These are phyloP conservation scores for Oncopodura yosiiana DNA, from an alignment of 1,140 invertebrate species.

Conservation along the genomic window DNA sequence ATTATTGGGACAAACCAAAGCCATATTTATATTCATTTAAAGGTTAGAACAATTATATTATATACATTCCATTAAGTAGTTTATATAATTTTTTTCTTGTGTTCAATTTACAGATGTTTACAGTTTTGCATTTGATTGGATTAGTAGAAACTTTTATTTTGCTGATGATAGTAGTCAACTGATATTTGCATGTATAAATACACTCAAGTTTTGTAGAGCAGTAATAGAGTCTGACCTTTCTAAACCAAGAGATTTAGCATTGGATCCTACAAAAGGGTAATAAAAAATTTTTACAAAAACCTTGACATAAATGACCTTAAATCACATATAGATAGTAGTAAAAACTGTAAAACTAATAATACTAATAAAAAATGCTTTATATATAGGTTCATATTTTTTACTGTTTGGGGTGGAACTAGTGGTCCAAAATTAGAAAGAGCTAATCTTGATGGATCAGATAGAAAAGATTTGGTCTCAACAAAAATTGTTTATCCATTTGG, in stretches of 20 bases:
- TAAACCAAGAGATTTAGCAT: constrained; percentile 63
- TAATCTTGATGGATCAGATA: constrained; percentile 49
- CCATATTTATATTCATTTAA: constrained; percentile 49
- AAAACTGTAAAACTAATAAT: constrained; percentile 2
- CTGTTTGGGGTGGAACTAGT: constrained; percentile 55
- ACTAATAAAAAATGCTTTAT: constrained; percentile 9
- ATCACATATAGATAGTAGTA: background rate
- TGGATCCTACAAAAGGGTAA: constrained; percentile 68
- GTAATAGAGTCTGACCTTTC: constrained; percentile 59
- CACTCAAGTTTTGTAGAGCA: constrained; percentile 54
- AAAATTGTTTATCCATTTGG: constrained; percentile 65
- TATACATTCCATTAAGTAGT: background rate
- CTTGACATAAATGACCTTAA: background rate
- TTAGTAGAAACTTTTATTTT: constrained; percentile 75
- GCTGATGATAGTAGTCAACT: constrained; percentile 61
- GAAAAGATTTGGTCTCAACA: constrained; percentile 44
- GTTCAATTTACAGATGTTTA: constrained; percentile 50
- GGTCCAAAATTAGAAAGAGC: constrained; percentile 53
- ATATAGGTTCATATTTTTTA: constrained; percentile 60
- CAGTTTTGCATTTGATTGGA: constrained; percentile 72
- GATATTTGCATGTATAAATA: constrained; percentile 58
- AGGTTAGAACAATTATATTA: constrained; percentile 42
- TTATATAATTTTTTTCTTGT: constrained; percentile 2
- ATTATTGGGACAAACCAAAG: constrained; percentile 47
- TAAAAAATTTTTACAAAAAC: constrained; percentile 35